Conservation (phyloP, 2,113 vertebrate genomes). For the Hemibagrus wyckioides region DNA sequence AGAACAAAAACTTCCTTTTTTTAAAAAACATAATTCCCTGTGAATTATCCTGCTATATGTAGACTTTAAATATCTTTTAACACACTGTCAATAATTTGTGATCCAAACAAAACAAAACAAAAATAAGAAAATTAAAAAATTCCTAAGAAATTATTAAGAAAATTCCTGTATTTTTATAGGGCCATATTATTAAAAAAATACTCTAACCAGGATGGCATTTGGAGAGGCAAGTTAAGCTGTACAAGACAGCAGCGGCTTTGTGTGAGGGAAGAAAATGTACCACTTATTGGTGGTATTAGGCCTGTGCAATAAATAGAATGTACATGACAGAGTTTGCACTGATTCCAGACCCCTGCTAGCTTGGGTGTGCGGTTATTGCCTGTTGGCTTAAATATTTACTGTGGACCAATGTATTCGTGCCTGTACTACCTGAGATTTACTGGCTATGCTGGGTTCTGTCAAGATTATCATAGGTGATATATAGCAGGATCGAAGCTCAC, state of each 20-base stretch:
- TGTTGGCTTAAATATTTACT: slow-evolving; percentile 78
- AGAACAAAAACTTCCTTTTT: not conserved
- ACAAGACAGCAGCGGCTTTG: slow-evolving; percentile 49
- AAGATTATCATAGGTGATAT: slow-evolving; percentile 60
- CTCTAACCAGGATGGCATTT: slow-evolving; percentile 58
- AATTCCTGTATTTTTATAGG: slow-evolving; percentile 49
- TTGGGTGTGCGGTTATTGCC: slow-evolving; percentile 60
- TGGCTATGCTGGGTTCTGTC: slow-evolving; percentile 68
- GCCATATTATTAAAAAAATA: slow-evolving; percentile 43
- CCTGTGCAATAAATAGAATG: slow-evolving; percentile 60
- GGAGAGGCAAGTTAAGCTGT: slow-evolving; percentile 52
- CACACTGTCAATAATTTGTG: slow-evolving; percentile 33
- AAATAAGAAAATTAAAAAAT: slow-evolving; percentile 27
- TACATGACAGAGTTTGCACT: slow-evolving; percentile 65
- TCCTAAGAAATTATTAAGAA: slow-evolving; percentile 29
- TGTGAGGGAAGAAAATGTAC: slow-evolving; percentile 45
- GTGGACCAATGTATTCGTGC: slow-evolving; percentile 58
- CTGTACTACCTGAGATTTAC: slow-evolving; percentile 69
- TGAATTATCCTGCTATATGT: not conserved
- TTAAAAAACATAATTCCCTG: not conserved
- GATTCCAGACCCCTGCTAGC: slow-evolving; percentile 62
- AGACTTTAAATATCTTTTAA: not conserved
- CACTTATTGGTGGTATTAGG: slow-evolving; percentile 61
- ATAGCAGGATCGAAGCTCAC: slow-evolving; percentile 59
- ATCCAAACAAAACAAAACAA: slow-evolving; percentile 50